These are phyloP conservation scores for Suricata suricatta DNA, from an alignment of 2,113 vertebrate species.

Conservation along the genomic window DNA sequence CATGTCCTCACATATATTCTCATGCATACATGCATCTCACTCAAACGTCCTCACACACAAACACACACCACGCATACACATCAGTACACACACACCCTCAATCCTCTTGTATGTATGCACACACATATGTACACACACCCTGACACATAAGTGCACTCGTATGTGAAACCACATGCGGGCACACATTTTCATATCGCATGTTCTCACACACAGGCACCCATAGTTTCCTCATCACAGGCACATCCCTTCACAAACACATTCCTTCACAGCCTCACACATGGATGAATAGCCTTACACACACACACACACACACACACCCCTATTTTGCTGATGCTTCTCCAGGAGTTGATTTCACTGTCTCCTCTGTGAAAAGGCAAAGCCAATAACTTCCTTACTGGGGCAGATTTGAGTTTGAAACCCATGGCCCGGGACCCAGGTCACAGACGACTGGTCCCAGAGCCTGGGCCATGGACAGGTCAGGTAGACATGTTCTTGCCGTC, in stretches of 20 bases:
- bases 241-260: neutral
- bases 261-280: neutral
- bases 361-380: neutral
- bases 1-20: neutral
- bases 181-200: neutral
- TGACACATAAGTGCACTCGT: neutral
- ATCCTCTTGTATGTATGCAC: neutral
- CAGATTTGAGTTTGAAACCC: neutral
- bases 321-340: neutral
- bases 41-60: neutral
- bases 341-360: neutral
- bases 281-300: neutral
- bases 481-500: fast-evolving
- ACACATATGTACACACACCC: neutral
- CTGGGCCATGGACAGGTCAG: neutral
- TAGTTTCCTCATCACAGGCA: neutral
- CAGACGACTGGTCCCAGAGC: neutral
- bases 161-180: neutral
- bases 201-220: neutral
- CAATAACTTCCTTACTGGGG: neutral
- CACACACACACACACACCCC: too few relatives aligned
- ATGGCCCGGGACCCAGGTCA: neutral
- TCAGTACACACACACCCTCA: neutral
- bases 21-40: neutral
- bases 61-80: neutral